Conservation (phyloP, 2,113 vertebrate species). For the Empidonax traillii region DNA sequence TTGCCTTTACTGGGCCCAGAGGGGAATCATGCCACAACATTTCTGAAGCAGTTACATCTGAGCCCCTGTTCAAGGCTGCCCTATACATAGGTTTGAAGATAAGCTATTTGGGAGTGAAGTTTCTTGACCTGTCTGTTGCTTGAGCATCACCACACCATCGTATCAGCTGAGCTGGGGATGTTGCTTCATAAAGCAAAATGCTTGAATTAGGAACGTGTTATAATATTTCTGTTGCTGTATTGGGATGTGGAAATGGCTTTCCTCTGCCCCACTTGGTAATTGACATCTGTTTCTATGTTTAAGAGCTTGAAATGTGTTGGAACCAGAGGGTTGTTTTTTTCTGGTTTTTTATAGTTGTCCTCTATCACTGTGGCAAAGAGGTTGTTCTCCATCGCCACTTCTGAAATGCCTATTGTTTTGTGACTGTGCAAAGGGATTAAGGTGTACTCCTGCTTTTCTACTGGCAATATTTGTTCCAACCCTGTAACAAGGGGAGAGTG, state of each 20-base stretch:
- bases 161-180: neutral
- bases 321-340: neutral
- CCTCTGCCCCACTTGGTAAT: neutral
- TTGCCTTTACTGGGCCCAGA: neutral
- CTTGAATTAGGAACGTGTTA: neutral
- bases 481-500: neutral
- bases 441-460: neutral
- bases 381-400: neutral
- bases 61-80: neutral
- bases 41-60: neutral
- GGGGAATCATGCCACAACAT: neutral
- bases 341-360: neutral
- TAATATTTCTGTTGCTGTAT: neutral
- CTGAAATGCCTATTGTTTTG: neutral
- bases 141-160: neutral
- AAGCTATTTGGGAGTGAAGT: neutral
- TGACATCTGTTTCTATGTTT: neutral
- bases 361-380: neutral
- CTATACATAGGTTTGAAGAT: neutral
- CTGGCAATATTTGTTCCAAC: fast-evolving
- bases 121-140: neutral
- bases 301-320: neutral
- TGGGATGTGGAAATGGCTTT: neutral
- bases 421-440: neutral
- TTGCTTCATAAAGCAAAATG: neutral